Base-by-base conservation (phyloP, 2,888 invertebrate genomes). In the Sarcophaga rosellei region DNA sequence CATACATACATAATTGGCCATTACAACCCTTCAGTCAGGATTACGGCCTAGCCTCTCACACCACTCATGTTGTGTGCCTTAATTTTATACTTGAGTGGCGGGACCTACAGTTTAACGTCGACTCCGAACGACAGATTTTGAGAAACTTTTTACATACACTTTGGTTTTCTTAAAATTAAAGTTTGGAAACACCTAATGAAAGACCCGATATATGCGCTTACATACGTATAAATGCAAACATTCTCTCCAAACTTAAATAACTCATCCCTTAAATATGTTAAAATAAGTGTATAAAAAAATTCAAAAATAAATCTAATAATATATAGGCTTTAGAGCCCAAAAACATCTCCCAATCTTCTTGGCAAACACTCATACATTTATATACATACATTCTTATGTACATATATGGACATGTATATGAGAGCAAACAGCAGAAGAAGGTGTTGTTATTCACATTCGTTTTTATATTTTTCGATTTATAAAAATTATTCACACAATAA, bases 401-500 rank as follows among this genome's bases (percentile, higher is more conserved):
- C 2, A 10, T 35, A 10, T 8, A 35, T 35, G 2, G 2, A 10
- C 35, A 35, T 35, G 35, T 35, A 35, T 35, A 53, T 15, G 53
- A 0, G 17, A 53, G 3, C 35, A 53, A 53, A 17, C 12, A 15
- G 53, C 2, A 17, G 53, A 57, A 63, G 20, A 72, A 74, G 70
- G 83, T 86, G 86, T 80, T 83, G 76, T 80, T 86, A 65, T 73
- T 70, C 76, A 68, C 77, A 86, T 86, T 86, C 80, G 68, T 86
- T 73, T 86, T 86, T 74, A 86, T 86, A 81, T 86, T 25, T 69
- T 77, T 78, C 77, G 65, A 83, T 86, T 86, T 86, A 86, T 86
- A 88, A 89, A 89, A 89, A 88, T 89, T 88, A 88, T 89, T 84
- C 87, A 88, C 87, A 88, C 88, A 87, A 89, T 88, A 88, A 87